Percentiles rank a stretch among this genome's conserved stretches.
Evolutionary conservation across 1,140 invertebrate genomes (phyloP).

Genomic region (Orussus abietinus): DNA sequence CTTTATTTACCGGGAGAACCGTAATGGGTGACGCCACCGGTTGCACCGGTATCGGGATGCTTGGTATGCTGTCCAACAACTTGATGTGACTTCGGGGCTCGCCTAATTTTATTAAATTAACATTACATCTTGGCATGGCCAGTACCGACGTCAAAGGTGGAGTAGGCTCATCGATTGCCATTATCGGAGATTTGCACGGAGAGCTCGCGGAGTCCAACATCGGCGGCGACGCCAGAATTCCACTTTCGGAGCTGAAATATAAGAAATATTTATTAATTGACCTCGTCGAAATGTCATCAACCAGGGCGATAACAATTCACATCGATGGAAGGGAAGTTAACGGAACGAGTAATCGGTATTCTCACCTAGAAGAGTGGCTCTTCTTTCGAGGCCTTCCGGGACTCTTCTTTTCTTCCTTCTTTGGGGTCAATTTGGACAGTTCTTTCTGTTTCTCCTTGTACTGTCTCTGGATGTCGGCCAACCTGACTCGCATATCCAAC

Average conservation of each 20-base stretch:
- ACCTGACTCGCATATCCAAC: conserved; percentile 70
- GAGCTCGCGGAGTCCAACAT: conserved; percentile 19
- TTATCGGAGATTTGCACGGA: conserved; percentile 14
- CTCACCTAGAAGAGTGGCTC: conserved; percentile 41
- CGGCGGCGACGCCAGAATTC: conserved; percentile 12
- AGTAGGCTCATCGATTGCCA: conserved; percentile 2
- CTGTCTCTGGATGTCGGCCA: conserved; percentile 76
- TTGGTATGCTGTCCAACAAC: conserved; percentile 45
- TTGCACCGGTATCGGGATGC: conserved; percentile 36
- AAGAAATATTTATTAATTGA: no score
- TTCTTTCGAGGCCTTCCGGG: conserved; percentile 39
- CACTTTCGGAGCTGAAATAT: conserved; percentile 29
- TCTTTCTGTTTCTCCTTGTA: conserved; percentile 81
- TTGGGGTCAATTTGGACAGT: conserved; percentile 65
- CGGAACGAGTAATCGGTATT: conserved; percentile 25
- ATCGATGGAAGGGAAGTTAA: neutral
- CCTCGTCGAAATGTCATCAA: no score
- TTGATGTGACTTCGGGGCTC: conserved; percentile 46
- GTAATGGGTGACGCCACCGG: conserved; percentile 31
- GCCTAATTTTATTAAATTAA: conserved; percentile 43
- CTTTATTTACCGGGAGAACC: conserved; percentile 19
- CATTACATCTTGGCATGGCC: conserved; percentile 39
- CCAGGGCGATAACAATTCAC: no score
- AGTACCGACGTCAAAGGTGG: conserved; percentile 28
- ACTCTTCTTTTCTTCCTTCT: conserved; percentile 48